A percentile compares a stretch with the other conserved stretches of the same genome.
Evolutionary conservation across 2,888 invertebrate species (phyloP).

Genomic region (Eremobia ochroleuca): DNA sequence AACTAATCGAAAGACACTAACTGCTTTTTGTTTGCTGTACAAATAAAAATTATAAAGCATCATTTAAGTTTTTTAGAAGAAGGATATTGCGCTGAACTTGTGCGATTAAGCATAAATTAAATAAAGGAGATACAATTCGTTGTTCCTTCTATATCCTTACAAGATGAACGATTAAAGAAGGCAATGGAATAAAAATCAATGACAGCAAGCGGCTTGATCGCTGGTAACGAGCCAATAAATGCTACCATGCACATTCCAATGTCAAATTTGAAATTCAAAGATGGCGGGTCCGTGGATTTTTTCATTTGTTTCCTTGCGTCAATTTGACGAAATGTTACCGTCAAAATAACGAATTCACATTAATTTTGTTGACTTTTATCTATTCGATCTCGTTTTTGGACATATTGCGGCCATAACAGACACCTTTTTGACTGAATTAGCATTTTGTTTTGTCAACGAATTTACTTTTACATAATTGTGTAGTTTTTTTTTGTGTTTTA

Average conservation of each 20-base stretch:
- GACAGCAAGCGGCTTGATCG: constrained; percentile 17
- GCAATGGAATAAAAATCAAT: constrained; percentile 33
- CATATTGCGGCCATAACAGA: constrained; percentile 62
- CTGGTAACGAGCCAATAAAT: constrained; percentile 58
- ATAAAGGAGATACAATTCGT: constrained; percentile 9
- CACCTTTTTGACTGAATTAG: constrained; percentile 65
- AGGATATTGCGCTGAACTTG: constrained; percentile 10
- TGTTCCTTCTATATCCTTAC: neutral
- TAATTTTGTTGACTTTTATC: constrained; percentile 67
- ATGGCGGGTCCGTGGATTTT: constrained; percentile 72
- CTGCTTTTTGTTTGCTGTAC: constrained; percentile 72
- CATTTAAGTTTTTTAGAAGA: constrained; percentile 61
- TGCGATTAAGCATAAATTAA: neutral
- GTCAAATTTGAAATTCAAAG: constrained; percentile 85
- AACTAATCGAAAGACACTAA: constrained; percentile 80
- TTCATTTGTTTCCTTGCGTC: constrained; percentile 67
- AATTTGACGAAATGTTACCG: constrained; percentile 78
- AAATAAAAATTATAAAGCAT: constrained; percentile 72
- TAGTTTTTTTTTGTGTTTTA: constrained; percentile 19
- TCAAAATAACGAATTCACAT: constrained; percentile 76
- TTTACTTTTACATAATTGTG: constrained; percentile 33
- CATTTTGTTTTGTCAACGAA: constrained; percentile 55
- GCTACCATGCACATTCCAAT: constrained; percentile 75
- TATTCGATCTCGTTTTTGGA: constrained; percentile 64
- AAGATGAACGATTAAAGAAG: neutral